Evolutionary conservation across 2,113 vertebrate genomes (phyloP).

Genomic region (Urocynchramus pylzowi): DNA sequence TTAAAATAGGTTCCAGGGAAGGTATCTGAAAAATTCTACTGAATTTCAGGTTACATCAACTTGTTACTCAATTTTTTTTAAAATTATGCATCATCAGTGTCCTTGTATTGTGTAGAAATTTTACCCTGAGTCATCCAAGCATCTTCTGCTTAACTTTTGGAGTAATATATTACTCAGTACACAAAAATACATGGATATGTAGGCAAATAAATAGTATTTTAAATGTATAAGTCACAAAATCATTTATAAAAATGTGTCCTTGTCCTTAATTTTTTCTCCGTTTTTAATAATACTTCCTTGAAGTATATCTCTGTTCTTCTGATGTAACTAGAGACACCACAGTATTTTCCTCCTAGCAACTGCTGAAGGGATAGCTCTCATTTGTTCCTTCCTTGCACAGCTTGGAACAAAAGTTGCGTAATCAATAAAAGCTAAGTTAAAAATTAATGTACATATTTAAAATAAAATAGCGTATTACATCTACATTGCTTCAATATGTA

Average conservation of each 20-base stretch:
- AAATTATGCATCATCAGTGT: neutral
- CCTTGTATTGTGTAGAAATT: neutral
- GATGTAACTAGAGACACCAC: neutral
- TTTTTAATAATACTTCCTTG: neutral
- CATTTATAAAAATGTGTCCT: neutral
- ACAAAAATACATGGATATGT: neutral
- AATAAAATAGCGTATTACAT: neutral
- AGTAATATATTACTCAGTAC: neutral
- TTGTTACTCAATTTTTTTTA: neutral
- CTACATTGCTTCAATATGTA: neutral
- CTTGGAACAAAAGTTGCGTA: neutral
- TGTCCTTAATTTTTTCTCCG: accelerated
- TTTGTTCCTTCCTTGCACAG: neutral
- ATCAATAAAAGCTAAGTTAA: neutral
- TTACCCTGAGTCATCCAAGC: neutral
- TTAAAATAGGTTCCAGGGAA: neutral
- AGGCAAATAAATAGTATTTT: neutral
- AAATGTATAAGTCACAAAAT: neutral
- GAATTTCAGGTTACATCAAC: neutral
- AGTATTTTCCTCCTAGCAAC: neutral
- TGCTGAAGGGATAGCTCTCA: neutral
- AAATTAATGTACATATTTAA: neutral
- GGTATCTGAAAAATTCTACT: neutral
- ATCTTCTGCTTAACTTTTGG: neutral
- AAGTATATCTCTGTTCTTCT: neutral